Evolutionary conservation across 2,113 vertebrate genomes (phyloP).

Genomic region (Synodontis membranacea): DNA sequence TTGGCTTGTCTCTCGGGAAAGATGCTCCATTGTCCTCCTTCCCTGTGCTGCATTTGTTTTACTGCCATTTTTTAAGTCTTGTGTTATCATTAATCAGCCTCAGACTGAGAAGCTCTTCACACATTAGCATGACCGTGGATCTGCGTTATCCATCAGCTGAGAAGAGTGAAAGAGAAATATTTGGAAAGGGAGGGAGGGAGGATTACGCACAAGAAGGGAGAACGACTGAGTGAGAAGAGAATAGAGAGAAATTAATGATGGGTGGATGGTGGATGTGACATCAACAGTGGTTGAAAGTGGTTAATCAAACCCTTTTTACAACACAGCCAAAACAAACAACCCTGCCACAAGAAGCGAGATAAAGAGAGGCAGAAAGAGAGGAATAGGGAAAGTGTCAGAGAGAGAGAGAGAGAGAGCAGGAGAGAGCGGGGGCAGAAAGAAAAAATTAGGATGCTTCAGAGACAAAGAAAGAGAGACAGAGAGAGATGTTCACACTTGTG

Average conservation of each 20-base stretch:
- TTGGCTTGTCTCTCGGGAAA: constrained; percentile 2
- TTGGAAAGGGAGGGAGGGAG: not conserved
- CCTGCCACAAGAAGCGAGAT: constrained; percentile 1
- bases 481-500: not conserved
- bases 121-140: not conserved
- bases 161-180: constrained; percentile 10
- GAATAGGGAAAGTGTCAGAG: not conserved
- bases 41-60: not conserved
- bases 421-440: not conserved
- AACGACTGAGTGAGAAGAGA: constrained; percentile 13
- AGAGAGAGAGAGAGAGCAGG: not conserved
- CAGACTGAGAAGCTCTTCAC: constrained; percentile 30
- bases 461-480: not conserved
- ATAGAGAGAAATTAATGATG: constrained; percentile 44
- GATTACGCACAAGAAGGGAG: not conserved
- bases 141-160: constrained; percentile 1
- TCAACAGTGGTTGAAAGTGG: constrained; percentile 39
- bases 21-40: constrained; percentile 35
- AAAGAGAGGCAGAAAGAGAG: constrained; percentile 1
- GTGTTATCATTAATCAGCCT: constrained; percentile 52
- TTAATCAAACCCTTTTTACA: constrained; percentile 51
- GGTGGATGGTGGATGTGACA: constrained; percentile 41
- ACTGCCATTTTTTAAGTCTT: constrained; percentile 7
- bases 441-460: not conserved
- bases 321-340: constrained; percentile 48